Percentiles rank a stretch among this genome's conserved stretches.
Conservation (phyloP, 2,888 invertebrate species). For the Dermolepida albohirtum region DNA sequence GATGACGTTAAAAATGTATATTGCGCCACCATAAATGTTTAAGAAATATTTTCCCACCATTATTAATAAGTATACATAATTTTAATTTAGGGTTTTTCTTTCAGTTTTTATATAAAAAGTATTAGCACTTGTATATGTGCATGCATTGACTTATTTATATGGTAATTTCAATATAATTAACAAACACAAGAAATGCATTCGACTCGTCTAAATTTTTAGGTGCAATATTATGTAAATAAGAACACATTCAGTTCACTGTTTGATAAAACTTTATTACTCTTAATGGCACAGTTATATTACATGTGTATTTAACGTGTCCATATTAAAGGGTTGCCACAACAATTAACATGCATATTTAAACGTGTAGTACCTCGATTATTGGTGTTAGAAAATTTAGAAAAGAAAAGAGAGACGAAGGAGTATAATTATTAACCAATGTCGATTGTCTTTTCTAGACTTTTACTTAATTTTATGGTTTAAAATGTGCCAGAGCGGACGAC, state of each 20-base stretch:
- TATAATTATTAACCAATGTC: no score
- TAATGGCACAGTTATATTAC: conserved; percentile 13
- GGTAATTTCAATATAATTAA: conserved; percentile 20
- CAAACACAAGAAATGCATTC: neutral
- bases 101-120: conserved; percentile 5
- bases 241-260: conserved; percentile 10
- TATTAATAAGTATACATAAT: neutral
- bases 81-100: neutral
- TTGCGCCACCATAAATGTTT: no score
- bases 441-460: conserved; percentile 4
- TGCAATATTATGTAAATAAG: conserved; percentile 30
- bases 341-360: conserved; percentile 23
- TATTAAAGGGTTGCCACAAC: conserved; percentile 6
- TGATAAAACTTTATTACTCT: conserved; percentile 28
- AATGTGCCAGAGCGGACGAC: conserved; percentile 40
- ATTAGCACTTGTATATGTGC: conserved; percentile 14
- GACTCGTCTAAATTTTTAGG: conserved; percentile 3
- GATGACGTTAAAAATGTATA: no score
- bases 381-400: neutral
- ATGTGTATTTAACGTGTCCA: conserved; percentile 14
- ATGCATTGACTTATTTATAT: conserved; percentile 17
- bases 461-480: conserved; percentile 40
- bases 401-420: no score
- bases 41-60: conserved; percentile 10
- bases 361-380: conserved; percentile 9